phyloP scores from a whole-genome alignment of 2,113 vertebrate genomes.

The Calypte anna region DNA sequence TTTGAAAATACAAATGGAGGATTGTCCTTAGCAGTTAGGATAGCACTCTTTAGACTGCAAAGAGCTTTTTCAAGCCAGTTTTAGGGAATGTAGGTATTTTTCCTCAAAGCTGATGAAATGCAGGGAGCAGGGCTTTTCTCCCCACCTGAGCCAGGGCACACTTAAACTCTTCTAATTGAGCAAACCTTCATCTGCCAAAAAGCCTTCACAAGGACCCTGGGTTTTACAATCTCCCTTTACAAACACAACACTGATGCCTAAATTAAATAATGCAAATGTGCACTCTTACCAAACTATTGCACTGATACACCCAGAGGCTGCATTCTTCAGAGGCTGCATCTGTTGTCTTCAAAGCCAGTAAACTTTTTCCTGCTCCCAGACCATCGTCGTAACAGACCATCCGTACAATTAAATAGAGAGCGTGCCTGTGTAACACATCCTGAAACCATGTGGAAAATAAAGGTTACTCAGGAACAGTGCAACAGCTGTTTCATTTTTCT shows the following conservation, averaged over 20 bases:
- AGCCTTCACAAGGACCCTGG: not conserved
- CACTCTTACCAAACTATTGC: slow-evolving; percentile 88
- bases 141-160: not conserved
- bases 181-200: not conserved
- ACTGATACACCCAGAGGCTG: slow-evolving; percentile 98
- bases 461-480: not conserved
- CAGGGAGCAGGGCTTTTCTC: not conserved
- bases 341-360: slow-evolving; percentile 94
- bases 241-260: not conserved
- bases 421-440: slow-evolving; percentile 93
- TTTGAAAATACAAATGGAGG: not conserved
- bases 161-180: not conserved
- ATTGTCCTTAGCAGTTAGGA: not conserved
- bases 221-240: not conserved
- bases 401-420: slow-evolving; percentile 91
- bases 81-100: not conserved
- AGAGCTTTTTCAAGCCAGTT: not conserved
- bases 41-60: not conserved
- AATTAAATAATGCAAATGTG: not conserved
- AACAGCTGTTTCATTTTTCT: not conserved
- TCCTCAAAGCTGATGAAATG: not conserved
- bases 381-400: slow-evolving; percentile 98
- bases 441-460: slow-evolving; percentile 49
- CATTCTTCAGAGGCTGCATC: slow-evolving; percentile 85
- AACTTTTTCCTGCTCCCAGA: slow-evolving; percentile 91